Evolutionary conservation across 2,113 vertebrate species (phyloP).

Genomic region (Prinia subflava): DNA sequence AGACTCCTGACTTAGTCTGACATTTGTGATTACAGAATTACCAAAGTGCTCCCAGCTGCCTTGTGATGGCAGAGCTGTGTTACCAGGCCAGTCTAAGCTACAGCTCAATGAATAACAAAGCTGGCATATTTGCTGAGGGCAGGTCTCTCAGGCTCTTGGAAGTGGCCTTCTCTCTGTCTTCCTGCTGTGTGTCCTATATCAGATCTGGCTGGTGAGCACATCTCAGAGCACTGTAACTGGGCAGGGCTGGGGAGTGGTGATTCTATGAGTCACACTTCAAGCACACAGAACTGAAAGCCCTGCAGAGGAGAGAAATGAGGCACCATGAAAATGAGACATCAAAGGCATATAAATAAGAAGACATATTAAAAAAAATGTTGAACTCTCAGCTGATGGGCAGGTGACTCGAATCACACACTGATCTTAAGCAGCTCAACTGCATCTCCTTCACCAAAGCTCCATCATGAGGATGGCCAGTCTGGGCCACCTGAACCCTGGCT

Average conservation of each 20-base stretch:
- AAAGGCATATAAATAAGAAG: conserved; percentile 9
- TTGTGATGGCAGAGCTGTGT: neutral
- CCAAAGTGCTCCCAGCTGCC: neutral
- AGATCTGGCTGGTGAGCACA: neutral
- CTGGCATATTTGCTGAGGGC: neutral
- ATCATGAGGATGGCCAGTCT: neutral
- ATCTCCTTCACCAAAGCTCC: neutral
- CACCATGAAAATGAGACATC: conserved; percentile 20
- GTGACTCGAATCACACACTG: neutral
- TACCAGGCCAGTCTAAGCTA: neutral
- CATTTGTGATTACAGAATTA: neutral
- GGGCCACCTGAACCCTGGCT: neutral
- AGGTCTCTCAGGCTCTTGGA: neutral
- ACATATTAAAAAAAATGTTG: neutral
- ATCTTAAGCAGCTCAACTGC: neutral
- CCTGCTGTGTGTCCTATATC: neutral
- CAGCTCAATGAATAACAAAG: neutral
- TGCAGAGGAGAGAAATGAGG: neutral
- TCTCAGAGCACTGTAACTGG: neutral
- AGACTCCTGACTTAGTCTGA: neutral
- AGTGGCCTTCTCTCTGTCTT: neutral
- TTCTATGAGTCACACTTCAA: neutral
- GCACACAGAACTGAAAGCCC: neutral
- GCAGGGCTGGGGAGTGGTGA: neutral
- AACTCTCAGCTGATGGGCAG: neutral